Conservation (phyloP, 1,140 invertebrate genomes). For the Globodera rostochiensis region DNA sequence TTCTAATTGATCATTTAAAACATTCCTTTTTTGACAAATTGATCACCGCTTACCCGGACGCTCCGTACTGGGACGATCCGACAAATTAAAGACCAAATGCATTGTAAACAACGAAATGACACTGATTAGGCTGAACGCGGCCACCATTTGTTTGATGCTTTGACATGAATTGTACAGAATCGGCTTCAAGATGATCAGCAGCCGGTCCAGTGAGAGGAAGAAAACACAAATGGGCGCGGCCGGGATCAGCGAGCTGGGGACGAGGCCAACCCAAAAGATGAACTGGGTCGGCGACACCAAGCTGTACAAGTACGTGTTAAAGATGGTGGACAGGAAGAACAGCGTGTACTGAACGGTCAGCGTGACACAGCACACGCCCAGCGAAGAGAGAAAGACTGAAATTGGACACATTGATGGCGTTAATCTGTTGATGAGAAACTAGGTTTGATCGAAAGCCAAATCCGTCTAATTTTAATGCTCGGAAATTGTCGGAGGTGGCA, state of each 20-base stretch:
- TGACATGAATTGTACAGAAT: background rate
- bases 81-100: constrained; percentile 26
- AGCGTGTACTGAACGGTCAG: constrained; percentile 3
- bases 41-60: background rate
- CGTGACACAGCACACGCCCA: background rate
- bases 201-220: constrained; percentile 26
- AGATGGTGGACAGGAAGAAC: background rate
- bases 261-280: constrained; percentile 29
- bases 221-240: constrained; percentile 27
- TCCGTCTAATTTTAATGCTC: no score
- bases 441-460: no score
- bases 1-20: background rate
- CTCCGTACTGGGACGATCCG: constrained; percentile 24
- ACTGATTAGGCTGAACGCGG: constrained; percentile 7
- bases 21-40: no score
- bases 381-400: background rate
- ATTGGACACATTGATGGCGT: no score
- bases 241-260: constrained; percentile 22
- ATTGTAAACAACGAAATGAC: constrained; percentile 17
- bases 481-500: no score
- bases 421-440: no score
- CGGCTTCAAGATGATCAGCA: constrained; percentile 26
- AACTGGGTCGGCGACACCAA: background rate
- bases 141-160: background rate
- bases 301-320: no score